phyloP scores from a whole-genome alignment of 2,797 vertebrate genomes.

The Mus minutoides region DNA sequence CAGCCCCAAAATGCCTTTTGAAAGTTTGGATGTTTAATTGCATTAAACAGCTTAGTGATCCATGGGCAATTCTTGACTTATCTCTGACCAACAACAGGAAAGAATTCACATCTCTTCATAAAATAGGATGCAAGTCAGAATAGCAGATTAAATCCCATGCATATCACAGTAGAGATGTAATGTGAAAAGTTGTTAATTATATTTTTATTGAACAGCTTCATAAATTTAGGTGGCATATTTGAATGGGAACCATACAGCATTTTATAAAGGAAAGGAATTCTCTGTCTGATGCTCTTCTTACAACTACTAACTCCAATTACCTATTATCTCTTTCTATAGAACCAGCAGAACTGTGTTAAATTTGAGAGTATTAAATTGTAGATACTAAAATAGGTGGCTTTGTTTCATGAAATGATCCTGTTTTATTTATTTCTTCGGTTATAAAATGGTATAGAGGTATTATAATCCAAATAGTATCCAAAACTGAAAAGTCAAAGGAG shows the following conservation, averaged over 20 bases:
- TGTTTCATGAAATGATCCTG: background rate
- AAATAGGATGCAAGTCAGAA: background rate
- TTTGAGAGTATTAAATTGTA: conserved; percentile 12
- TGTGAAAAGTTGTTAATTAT: background rate
- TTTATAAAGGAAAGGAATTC: background rate
- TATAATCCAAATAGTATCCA: conserved; percentile 42
- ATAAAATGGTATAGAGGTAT: background rate
- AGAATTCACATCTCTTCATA: background rate
- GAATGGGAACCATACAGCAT: background rate
- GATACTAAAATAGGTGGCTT: background rate
- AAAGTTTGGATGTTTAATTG: background rate
- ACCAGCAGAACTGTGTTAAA: background rate
- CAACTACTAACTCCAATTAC: background rate
- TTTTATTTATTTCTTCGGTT: conserved; percentile 13
- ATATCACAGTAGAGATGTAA: background rate
- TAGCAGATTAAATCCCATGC: background rate
- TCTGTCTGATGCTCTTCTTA: background rate
- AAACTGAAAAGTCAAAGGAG: conserved; percentile 42
- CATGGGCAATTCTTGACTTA: background rate
- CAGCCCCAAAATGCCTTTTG: background rate
- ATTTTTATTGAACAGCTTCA: conserved; percentile 8
- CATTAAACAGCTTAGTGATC: background rate
- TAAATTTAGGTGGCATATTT: background rate
- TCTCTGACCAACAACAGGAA: background rate
- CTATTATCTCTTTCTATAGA: background rate